Conservation (phyloP, 2,888 invertebrate species). For the Spodoptera picta region DNA sequence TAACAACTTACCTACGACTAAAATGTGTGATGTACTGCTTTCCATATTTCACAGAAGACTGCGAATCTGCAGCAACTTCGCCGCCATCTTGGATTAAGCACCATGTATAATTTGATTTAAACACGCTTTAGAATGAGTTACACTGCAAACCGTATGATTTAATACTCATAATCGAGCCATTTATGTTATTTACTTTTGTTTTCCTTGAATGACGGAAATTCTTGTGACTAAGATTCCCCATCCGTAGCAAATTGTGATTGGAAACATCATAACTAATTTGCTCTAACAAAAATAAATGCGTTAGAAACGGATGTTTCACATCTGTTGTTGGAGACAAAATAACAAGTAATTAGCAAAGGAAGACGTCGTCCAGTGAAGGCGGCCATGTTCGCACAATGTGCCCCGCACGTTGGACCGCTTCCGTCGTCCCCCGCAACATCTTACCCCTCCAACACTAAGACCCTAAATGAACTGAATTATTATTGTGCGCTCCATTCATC, state of each 20-base stretch:
- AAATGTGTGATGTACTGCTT: conserved; percentile 36
- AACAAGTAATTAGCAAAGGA: conserved; percentile 85
- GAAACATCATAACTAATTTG: conserved; percentile 43
- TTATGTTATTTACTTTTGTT: conserved; percentile 59
- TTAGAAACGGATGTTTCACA: conserved; percentile 85
- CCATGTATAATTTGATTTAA: conserved; percentile 70
- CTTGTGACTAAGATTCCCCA: conserved; percentile 40
- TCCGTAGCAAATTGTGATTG: conserved; percentile 22
- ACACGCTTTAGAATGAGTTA: conserved; percentile 61
- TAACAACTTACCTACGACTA: conserved; percentile 12
- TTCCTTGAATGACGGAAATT: conserved; percentile 49
- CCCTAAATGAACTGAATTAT: conserved; percentile 60
- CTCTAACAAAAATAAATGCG: conserved; percentile 56
- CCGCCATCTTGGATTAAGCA: conserved; percentile 59
- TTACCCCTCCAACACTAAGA: conserved; percentile 50
- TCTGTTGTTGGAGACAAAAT: conserved; percentile 85
- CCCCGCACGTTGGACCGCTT: conserved; percentile 79
- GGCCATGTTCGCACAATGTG: conserved; percentile 85
- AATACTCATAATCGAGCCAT: conserved; percentile 63
- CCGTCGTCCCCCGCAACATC: conserved; percentile 64
- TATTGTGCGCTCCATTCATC: conserved; percentile 59
- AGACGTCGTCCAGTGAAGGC: conserved; percentile 67
- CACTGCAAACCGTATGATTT: conserved; percentile 64
- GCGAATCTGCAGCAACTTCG: conserved; percentile 11
- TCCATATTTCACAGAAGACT: conserved; percentile 43